Conservation (phyloP, 2,113 vertebrate genomes). For the Ursus arctos region DNA sequence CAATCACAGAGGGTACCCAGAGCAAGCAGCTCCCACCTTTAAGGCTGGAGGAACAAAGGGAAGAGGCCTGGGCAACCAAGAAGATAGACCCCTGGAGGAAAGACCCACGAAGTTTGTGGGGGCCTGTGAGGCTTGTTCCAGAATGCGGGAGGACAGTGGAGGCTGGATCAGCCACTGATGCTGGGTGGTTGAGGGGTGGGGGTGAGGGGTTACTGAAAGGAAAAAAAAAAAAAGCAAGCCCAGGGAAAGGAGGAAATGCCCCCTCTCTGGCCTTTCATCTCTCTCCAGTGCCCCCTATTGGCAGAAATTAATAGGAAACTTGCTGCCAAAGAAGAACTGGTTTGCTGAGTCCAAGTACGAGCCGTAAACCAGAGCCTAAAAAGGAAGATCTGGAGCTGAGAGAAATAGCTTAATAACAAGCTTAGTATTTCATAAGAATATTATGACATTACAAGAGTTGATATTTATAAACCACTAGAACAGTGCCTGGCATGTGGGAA, state of each 20-base stretch:
- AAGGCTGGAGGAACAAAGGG: background rate
- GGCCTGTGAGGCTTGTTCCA: background rate
- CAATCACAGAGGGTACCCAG: background rate
- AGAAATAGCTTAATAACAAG: background rate
- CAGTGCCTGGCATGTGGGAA: background rate
- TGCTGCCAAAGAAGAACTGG: background rate
- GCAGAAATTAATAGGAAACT: background rate
- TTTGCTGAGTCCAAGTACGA: background rate
- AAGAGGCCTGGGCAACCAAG: background rate
- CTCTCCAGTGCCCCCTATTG: background rate
- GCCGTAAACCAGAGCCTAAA: background rate
- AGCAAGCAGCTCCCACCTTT: background rate
- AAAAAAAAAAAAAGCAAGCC: background rate
- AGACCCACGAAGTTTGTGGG: background rate
- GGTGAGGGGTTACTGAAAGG: background rate
- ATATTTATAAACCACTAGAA: constrained; percentile 12
- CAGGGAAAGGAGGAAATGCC: background rate
- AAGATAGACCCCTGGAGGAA: background rate
- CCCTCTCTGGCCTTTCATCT: background rate
- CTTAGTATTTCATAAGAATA: background rate
- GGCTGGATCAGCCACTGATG: background rate
- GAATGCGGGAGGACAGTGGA: background rate
- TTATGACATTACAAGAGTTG: background rate
- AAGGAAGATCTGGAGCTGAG: background rate
- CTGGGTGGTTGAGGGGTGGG: background rate